Conservation (phyloP, 2,113 vertebrate species). For the Cephalopterus ornatus region DNA sequence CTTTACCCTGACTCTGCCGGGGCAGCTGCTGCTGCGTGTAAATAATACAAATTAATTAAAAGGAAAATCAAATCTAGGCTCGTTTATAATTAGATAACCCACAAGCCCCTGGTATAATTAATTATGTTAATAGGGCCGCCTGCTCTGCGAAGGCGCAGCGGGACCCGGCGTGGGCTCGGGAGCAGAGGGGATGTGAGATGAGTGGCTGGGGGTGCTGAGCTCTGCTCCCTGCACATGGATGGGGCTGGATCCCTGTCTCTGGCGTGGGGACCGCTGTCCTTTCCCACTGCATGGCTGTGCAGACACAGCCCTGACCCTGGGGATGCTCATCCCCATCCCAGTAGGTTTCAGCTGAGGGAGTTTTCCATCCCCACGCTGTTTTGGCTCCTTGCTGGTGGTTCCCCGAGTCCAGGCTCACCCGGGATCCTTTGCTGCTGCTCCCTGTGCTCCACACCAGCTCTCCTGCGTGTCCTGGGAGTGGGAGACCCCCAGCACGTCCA, state of each 20-base stretch:
- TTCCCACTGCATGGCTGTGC: rapidly evolving
- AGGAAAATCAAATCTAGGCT: constrained; percentile 37
- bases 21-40: neutral
- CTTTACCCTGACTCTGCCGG: neutral
- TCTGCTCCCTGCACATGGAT: rapidly evolving
- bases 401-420: neutral
- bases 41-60: constrained; percentile 57
- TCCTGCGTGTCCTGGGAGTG: rapidly evolving
- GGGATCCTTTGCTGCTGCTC: neutral
- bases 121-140: neutral
- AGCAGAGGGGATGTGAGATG: rapidly evolving
- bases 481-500: neutral
- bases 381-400: rapidly evolving
- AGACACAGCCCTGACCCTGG: neutral
- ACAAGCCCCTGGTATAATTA: constrained; percentile 13
- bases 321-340: neutral
- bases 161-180: rapidly evolving
- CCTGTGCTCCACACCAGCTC: neutral
- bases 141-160: neutral
- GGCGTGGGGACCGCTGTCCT: rapidly evolving
- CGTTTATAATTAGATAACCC: constrained; percentile 45
- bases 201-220: neutral
- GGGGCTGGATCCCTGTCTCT: neutral
- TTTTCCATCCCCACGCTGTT: neutral
- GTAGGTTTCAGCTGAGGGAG: neutral